Base-by-base conservation (phyloP, 2,797 vertebrate genomes). In the Dromococcyx pavoninus region DNA sequence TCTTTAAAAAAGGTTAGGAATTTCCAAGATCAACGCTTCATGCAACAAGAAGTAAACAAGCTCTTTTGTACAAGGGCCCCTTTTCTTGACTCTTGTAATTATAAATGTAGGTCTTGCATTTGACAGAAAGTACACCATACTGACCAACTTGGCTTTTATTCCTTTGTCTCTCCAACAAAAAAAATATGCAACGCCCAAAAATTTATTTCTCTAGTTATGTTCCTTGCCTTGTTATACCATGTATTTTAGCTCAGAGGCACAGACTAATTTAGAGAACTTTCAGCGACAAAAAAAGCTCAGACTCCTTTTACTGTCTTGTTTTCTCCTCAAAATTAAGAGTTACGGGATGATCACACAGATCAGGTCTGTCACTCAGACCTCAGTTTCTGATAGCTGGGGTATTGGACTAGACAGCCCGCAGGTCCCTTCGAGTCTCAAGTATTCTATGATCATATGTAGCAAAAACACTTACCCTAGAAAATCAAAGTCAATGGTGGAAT, bases 401-500 rank as follows among this genome's bases (percentile, higher is more conserved):
- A 16, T 8, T 69, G 23, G 16, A 89, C 11, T 14, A 54, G 17
- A 43, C 2, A 13, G 17, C 3, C 37, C 48, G 56, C 8, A 57
- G 33, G 17, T 50, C 8, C 39, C 23, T 54, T 61, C 33, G 33
- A 65, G 19, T 11, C 17, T 67, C 11, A 32, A 39, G 13, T 10
- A 74, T n/a, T 48, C 14, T 44, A 32, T 2, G 5, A 15, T 3
- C 78, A 4, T 8, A 91, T 8, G 23, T 1, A 60, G 30, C 23
- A 81, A 79, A 17, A 32, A 81, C 57, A 98, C 99, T 93, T 97
- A 99, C 99, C 99, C 99, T 96, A 99, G 97, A 97, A 99, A 99
- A 97, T 99, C 99, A 64, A 99, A 99, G 91, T 99, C 98, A 81
- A 99, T 99, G 96, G 98, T 99, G 75, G 99, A 99, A 93, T 99